Evolutionary conservation across 64 coral and sea anemone genomes (phyloP).

Genomic region (Dendrophyllia cribrosa): DNA sequence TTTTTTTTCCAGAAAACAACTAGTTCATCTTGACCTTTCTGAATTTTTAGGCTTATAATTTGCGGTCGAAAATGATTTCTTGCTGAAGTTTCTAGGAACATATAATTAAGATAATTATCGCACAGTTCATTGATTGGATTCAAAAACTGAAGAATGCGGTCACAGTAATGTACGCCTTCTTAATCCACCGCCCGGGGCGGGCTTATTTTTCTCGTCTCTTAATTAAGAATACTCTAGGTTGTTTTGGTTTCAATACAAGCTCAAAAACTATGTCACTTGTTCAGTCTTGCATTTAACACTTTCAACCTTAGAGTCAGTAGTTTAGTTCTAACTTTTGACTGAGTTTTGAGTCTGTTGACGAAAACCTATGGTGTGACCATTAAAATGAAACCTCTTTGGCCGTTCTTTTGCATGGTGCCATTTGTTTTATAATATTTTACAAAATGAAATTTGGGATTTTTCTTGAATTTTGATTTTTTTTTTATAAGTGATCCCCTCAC

Average conservation of each 20-base stretch:
- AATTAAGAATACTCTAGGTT: not conserved
- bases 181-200: not conserved
- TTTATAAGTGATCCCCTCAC: too few relatives aligned
- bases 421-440: too few relatives aligned
- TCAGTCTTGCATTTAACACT: too few relatives aligned
- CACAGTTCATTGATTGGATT: not conserved
- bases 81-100: constrained; percentile 30
- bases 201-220: not conserved
- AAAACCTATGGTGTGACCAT: too few relatives aligned
- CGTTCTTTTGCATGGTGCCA: too few relatives aligned
- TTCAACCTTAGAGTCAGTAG: too few relatives aligned
- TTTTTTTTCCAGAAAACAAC: not conserved
- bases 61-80: not conserved
- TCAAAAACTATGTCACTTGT: too few relatives aligned
- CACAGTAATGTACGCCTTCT: not conserved
- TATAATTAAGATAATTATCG: not conserved
- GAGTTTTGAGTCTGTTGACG: too few relatives aligned
- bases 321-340: not conserved
- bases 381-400: too few relatives aligned
- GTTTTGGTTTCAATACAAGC: too few relatives aligned
- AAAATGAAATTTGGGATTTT: too few relatives aligned
- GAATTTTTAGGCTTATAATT: not conserved
- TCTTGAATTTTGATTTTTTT: too few relatives aligned
- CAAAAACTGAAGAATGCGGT: not conserved
- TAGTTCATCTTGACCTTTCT: not conserved